Base-by-base conservation (phyloP, 2,113 vertebrate genomes). In the Marmota monax region DNA sequence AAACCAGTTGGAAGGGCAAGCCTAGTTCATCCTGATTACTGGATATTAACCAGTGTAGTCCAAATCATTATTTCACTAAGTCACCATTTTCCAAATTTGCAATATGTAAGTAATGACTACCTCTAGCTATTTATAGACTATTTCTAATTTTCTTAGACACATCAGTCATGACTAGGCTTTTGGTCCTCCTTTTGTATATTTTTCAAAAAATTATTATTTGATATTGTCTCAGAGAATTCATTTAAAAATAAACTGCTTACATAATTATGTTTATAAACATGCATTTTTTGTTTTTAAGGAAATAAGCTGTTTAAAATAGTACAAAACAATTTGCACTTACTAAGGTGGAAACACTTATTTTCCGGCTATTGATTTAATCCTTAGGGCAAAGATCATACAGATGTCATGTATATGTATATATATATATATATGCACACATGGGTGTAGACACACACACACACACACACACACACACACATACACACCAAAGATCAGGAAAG, bases 1-100 rank as follows among this genome's bases (percentile, higher is more conserved):
- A 93, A 97, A 94, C 70, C 70, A 69, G 72, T 86, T 72, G 76
- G 93, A 93, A 94, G 84, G 39, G 65, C 85, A 94, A 88, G 51
- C 9, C 61, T 61, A 51, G 67, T 89, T 94, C 17, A 56, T 45
- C 86, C 39, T 25, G 63, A 90, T 69, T 39, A 45, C 23, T 94
- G 83, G 65, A 74, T 95, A 94, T 29, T 84, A 93, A 92, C 29
- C 69, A 67, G 7, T 61, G 88, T 67, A 73, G 58, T 85, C 67
- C 74, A 37, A 92, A 88, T 87, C 58, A 95, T 56, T 80, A 20
- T 79, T 74, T 93, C 39, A 88, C 85, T 72, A 65, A 80, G 58
- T 78, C 34, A 20, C 10, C 16, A 45, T n/a, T 88, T 96, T 72
- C 69, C 34, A 77, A 77, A 89, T 42, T 63, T 37, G 34, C 5